Percentiles rank a stretch among this genome's conserved stretches.
Conservation (phyloP, 2,797 vertebrate species). For the Crypturellus tataupa region DNA sequence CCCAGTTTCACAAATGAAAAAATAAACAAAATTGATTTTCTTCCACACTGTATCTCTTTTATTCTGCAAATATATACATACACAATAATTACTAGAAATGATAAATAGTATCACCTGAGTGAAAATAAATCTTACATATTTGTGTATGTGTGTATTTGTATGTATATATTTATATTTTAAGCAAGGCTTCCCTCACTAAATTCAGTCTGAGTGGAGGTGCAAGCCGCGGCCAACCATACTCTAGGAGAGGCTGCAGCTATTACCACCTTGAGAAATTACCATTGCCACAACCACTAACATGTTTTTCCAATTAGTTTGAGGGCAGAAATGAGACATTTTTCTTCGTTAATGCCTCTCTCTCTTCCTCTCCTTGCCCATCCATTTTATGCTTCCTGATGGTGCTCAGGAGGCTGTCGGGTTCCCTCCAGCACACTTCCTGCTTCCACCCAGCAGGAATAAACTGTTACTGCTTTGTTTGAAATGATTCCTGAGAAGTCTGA, state of each 20-base stretch:
- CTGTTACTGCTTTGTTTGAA: slow-evolving; percentile 34
- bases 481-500: slow-evolving; percentile 44
- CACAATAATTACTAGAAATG: neutral
- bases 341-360: slow-evolving; percentile 71
- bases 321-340: slow-evolving; percentile 68
- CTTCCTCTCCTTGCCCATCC: slow-evolving; percentile 47
- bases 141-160: neutral
- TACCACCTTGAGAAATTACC: slow-evolving; percentile 62
- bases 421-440: slow-evolving; percentile 48
- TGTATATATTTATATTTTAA: neutral
- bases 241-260: slow-evolving; percentile 47
- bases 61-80: neutral
- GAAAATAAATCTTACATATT: neutral
- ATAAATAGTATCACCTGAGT: neutral
- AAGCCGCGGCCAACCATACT: neutral
- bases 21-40: neutral
- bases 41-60: neutral
- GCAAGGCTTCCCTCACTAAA: neutral
- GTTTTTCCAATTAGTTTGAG: slow-evolving; percentile 70
- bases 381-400: slow-evolving; percentile 63
- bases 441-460: slow-evolving; percentile 63
- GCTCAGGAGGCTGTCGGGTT: slow-evolving; percentile 48
- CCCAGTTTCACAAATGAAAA: neutral
- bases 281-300: slow-evolving; percentile 48
- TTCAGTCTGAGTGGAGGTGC: neutral